Conservation (phyloP, 2,797 vertebrate genomes). For the Eulemur albifrons region DNA sequence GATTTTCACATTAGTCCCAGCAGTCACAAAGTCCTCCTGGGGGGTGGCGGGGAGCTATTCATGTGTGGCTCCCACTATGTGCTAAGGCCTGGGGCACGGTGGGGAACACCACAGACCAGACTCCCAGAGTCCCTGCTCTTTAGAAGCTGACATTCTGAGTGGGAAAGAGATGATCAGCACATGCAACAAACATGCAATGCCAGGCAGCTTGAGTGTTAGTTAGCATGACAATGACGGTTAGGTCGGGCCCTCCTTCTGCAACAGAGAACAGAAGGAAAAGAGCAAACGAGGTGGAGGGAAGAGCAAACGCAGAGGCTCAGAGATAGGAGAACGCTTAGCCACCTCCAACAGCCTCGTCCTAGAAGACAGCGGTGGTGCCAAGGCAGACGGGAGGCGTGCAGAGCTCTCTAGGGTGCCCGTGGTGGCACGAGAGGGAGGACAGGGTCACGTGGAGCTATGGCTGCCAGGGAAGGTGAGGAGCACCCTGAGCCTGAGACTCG, state of each 20-base stretch:
- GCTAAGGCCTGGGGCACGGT: background rate
- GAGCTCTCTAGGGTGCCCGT: background rate
- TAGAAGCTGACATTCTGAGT: background rate
- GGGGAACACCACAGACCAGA: background rate
- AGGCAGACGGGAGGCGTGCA: background rate
- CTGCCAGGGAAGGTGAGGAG: background rate
- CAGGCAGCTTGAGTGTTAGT: no score
- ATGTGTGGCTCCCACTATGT: background rate
- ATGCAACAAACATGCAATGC: background rate
- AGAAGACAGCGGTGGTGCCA: background rate
- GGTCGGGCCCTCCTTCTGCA: background rate
- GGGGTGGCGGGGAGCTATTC: accelerated
- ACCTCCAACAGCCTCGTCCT: no score
- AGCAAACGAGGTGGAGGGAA: background rate
- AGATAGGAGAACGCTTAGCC: background rate
- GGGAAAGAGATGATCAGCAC: background rate
- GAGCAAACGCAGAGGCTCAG: background rate
- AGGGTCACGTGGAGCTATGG: background rate
- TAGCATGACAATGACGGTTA: background rate
- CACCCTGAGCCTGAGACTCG: background rate
- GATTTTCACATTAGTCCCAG: background rate
- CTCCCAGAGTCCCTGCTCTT: background rate
- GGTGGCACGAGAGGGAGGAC: background rate
- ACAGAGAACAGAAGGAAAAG: background rate
- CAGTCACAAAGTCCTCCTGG: background rate